These are phyloP conservation scores for Scortum barcoo DNA, from an alignment of 2,113 vertebrate genomes.

Conservation along the genomic window DNA sequence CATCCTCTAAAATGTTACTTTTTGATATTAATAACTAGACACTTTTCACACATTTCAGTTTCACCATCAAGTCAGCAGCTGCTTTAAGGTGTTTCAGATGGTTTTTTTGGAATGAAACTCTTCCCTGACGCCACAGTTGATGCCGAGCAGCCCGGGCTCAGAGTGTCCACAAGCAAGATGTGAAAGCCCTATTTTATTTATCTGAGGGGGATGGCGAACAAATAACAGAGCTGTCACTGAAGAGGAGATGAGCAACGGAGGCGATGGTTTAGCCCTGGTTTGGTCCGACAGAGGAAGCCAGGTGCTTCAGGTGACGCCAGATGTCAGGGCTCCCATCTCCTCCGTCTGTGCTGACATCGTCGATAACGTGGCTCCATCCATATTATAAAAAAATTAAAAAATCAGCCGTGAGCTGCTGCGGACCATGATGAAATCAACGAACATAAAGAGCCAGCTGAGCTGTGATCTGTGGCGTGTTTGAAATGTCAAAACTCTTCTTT, in stretches of 20 bases:
- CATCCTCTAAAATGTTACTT: slow-evolving; percentile 40
- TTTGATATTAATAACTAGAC: slow-evolving; percentile 24
- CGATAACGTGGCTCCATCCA: slow-evolving; percentile 22
- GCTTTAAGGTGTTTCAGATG: neutral
- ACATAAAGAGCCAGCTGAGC: slow-evolving; percentile 15
- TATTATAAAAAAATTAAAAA: too few species aligned
- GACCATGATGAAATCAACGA: slow-evolving; percentile 12
- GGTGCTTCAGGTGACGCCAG: slow-evolving; percentile 37
- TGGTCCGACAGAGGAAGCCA: slow-evolving; percentile 58
- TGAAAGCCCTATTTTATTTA: slow-evolving; percentile 47
- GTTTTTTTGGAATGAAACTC: slow-evolving; percentile 33
- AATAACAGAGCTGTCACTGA: slow-evolving; percentile 41
- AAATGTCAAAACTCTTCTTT: slow-evolving; percentile 46
- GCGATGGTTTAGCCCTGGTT: slow-evolving; percentile 57
- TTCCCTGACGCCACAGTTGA: neutral
- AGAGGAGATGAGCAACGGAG: slow-evolving; percentile 34
- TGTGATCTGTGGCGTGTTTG: slow-evolving; percentile 10
- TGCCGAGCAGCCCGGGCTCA: neutral
- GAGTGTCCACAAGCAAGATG: neutral
- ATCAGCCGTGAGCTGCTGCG: neutral
- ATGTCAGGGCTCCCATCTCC: slow-evolving; percentile 33
- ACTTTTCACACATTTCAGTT: slow-evolving; percentile 5
- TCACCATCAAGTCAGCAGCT: neutral
- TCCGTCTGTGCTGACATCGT: slow-evolving; percentile 47
- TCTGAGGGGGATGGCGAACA: slow-evolving; percentile 11